Evolutionary conservation across 2,888 invertebrate species (phyloP), one percentile per base, ranked within the genome.

Genomic region (Nomada fucata): DNA sequence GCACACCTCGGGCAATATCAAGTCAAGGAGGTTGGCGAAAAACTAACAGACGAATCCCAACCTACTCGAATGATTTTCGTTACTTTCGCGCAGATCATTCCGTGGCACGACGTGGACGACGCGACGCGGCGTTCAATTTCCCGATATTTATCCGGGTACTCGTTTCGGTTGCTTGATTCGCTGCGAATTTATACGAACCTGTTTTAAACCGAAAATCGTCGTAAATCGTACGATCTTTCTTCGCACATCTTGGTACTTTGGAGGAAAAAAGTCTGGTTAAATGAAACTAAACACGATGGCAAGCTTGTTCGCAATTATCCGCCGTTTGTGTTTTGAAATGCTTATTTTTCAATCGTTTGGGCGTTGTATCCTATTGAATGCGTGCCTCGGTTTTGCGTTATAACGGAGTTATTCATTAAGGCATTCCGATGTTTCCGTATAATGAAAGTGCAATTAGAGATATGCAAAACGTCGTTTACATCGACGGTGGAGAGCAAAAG

Each of bases 371-470:
- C 53, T 2, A 15, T n/a, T 13, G 23, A 10, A 18, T 4, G 26
- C 1, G 36, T n/a, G 18, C 11, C 29, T 15, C 44, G 57, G 11
- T 70, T 50, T 60, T 55, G 57, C 29, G 79, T 77, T 78, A 86
- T 88, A 89, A 90, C 86, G 87, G 83, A 86, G 85, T 87, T 86
- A 91, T 91, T 91, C 92, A 91, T 92, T 91, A 91, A 87, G 85
- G 81, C 88, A 90, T 91, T 91, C 89, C 88, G 75, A 69, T 81
- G 79, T 86, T 86, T 84, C 79, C 84, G 87, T 88, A 83, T 86
- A 91, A 92, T 90, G 88, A 89, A 89, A 87, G 87, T 76, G 88
- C 92, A 92, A 92, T 92, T 92, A 92, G 90, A 89, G 89, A 90
- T 92, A 92, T 92, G 92, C 91, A 91, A 92, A 92, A 89, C 86